Evolutionary conservation across 2,113 vertebrate species (phyloP).

Genomic region (Stegastes partitus): DNA sequence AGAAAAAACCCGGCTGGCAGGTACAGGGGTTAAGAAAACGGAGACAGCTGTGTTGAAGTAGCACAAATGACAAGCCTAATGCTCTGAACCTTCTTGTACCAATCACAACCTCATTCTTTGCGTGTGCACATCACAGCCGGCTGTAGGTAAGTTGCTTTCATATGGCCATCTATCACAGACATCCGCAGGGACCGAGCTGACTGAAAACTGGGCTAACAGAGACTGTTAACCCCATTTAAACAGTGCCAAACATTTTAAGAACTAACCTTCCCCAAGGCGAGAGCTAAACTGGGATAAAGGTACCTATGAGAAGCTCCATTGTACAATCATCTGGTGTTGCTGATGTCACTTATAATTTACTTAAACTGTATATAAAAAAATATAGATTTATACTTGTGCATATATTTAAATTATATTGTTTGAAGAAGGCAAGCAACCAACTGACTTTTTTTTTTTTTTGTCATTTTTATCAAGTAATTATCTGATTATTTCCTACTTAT

Average conservation of each 20-base stretch:
- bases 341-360: neutral
- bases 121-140: constrained; percentile 23
- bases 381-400: neutral
- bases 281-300: constrained; percentile 72
- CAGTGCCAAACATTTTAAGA: constrained; percentile 62
- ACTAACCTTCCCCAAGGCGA: constrained; percentile 75
- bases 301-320: neutral
- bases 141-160: constrained; percentile 43
- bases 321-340: neutral
- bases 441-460: too few species aligned
- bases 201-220: constrained; percentile 69
- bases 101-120: constrained; percentile 28
- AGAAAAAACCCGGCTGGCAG: constrained; percentile 14
- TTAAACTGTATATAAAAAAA: neutral
- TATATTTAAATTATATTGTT: neutral
- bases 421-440: too few species aligned
- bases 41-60: neutral
- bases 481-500: too few species aligned
- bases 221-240: constrained; percentile 79
- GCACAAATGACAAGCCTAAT: constrained; percentile 15
- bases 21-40: constrained; percentile 25
- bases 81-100: constrained; percentile 19
- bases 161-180: constrained; percentile 61
- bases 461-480: too few species aligned
- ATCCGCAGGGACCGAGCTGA: constrained; percentile 63